Evolutionary conservation across 2,113 vertebrate species (phyloP).

Genomic region (Campylomormyrus numenius): DNA sequence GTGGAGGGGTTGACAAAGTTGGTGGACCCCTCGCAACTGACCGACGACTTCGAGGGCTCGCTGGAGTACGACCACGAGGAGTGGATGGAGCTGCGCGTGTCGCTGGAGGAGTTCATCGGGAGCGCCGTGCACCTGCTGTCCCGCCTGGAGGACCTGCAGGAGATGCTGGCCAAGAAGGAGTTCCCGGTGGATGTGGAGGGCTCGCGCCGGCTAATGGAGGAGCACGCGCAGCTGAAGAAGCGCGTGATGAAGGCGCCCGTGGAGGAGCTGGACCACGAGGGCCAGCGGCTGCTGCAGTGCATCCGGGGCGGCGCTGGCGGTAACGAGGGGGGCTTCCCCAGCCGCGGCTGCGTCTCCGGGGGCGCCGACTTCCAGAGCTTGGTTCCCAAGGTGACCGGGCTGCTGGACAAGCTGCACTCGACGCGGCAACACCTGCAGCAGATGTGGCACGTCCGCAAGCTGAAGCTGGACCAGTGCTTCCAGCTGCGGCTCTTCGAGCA

Average conservation of each 20-base stretch:
- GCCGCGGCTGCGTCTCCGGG: constrained; percentile 91
- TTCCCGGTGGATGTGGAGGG: constrained; percentile 94
- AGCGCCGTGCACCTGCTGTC: constrained; percentile 87
- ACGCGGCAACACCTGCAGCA: constrained; percentile 93
- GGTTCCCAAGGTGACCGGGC: constrained; percentile 95
- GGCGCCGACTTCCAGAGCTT: constrained; percentile 96
- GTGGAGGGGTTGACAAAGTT: constrained; percentile 93
- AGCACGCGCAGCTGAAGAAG: constrained; percentile 93
- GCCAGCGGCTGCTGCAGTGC: constrained; percentile 88
- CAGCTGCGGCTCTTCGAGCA: constrained; percentile 95
- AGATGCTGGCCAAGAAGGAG: constrained; percentile 88
- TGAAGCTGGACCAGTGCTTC: constrained; percentile 97
- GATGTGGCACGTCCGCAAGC: constrained; percentile 93
- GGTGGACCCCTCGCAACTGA: constrained; percentile 95
- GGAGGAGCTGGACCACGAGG: constrained; percentile 90
- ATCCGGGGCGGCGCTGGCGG: constrained; percentile 81
- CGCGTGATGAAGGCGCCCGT: constrained; percentile 96
- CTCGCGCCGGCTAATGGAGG: constrained; percentile 86
- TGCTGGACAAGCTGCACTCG: constrained; percentile 96
- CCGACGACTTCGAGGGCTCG: constrained; percentile 92
- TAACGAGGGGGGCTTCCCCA: constrained; percentile 84
- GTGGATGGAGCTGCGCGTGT: constrained; percentile 89
- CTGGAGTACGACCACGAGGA: constrained; percentile 96
- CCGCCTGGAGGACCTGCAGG: constrained; percentile 90
- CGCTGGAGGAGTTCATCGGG: constrained; percentile 92